Conservation (phyloP, 2,113 vertebrate species). For the Dascyllus trimaculatus region DNA sequence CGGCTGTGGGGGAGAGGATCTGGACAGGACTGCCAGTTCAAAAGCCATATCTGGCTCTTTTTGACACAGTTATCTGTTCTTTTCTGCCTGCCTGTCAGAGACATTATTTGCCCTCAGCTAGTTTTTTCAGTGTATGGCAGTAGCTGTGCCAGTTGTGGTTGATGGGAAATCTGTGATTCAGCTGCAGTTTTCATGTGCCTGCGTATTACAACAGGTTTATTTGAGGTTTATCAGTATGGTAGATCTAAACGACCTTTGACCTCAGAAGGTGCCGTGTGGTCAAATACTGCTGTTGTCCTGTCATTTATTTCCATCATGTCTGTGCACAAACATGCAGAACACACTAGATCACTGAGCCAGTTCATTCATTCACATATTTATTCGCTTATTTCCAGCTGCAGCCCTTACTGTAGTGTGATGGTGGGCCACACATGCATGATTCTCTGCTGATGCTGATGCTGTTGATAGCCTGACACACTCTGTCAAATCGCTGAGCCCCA, state of each 20-base stretch:
- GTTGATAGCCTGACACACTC: conserved; percentile 27
- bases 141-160: neutral
- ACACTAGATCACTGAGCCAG: neutral
- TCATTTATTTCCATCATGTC: neutral
- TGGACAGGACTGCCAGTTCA: conserved; percentile 17
- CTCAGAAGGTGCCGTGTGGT: no score
- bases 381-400: neutral
- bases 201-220: neutral
- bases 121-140: neutral
- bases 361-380: neutral
- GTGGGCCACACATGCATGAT: neutral
- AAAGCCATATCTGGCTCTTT: conserved; percentile 17
- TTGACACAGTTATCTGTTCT: conserved; percentile 9
- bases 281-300: neutral
- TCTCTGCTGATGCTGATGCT: conserved; percentile 1
- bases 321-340: neutral
- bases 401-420: neutral
- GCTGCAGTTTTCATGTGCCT: neutral
- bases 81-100: conserved; percentile 25
- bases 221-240: neutral
- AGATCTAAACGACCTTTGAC: neutral
- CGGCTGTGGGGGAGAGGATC: conserved; percentile 26
- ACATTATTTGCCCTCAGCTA: neutral
- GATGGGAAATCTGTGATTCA: neutral
- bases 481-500: conserved; percentile 20